phyloP scores from a whole-genome alignment of 2,113 vertebrate genomes.

The Mormyrus lacerda region DNA sequence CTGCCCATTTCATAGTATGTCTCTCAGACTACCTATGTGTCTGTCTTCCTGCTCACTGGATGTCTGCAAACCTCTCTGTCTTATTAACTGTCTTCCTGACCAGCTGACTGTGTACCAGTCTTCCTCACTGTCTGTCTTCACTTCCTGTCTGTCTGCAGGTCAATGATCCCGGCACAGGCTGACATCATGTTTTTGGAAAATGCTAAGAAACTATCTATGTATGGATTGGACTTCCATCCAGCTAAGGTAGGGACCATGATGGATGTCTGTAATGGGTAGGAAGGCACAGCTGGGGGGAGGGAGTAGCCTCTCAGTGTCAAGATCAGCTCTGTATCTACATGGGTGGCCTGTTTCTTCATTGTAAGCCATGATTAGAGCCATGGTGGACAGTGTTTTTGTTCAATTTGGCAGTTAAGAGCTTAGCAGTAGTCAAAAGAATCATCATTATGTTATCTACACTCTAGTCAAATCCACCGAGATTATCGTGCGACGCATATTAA shows the following conservation, averaged over 20 bases:
- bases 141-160: constrained; percentile 52
- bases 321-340: not conserved
- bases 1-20: not conserved
- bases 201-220: constrained; percentile 97
- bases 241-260: constrained; percentile 72
- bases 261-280: not conserved
- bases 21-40: not conserved
- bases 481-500: not conserved
- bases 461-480: not conserved
- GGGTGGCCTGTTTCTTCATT: not conserved
- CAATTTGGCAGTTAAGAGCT: not conserved
- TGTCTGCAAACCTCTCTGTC: not conserved
- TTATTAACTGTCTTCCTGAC: not conserved
- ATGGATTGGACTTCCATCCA: constrained; percentile 92
- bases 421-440: not conserved
- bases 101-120: not conserved
- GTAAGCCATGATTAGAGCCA: not conserved
- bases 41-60: not conserved
- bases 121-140: not conserved
- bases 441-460: not conserved
- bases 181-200: constrained; percentile 97
- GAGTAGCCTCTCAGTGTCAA: not conserved
- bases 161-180: constrained; percentile 93
- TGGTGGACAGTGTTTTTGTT: not conserved
- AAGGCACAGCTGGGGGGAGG: not conserved